Percentiles rank a stretch among this genome's conserved stretches.
phyloP scores from a whole-genome alignment of 2,113 vertebrate species.

The Gallinago media region DNA sequence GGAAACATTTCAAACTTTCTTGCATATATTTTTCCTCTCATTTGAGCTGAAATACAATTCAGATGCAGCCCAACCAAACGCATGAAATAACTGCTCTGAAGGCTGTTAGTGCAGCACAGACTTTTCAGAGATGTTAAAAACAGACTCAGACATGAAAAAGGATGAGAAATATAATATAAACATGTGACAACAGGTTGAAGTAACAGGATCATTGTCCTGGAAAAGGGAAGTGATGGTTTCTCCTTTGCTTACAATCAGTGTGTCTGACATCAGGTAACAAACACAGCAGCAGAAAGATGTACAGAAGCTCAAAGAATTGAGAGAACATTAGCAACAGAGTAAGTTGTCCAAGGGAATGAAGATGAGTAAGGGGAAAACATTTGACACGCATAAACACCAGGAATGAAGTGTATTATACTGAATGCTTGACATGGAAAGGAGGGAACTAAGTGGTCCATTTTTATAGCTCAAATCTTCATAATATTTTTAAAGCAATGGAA shows the following conservation, averaged over 20 bases:
- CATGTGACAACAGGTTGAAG: neutral
- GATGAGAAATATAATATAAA: neutral
- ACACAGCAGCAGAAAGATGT: neutral
- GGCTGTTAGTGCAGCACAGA: neutral
- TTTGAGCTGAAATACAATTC: neutral
- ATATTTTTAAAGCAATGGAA: neutral
- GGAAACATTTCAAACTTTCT: constrained; percentile 20
- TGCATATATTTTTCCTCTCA: neutral
- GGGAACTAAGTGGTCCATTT: neutral
- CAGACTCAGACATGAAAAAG: neutral
- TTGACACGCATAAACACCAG: neutral
- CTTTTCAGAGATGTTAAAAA: neutral
- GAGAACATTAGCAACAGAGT: neutral
- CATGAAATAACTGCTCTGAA: neutral
- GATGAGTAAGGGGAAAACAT: neutral
- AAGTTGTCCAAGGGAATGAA: neutral
- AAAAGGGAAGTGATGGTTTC: neutral
- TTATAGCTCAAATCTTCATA: neutral
- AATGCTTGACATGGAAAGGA: neutral
- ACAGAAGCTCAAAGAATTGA: neutral
- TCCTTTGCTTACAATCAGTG: neutral
- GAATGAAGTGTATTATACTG: neutral
- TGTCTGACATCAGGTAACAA: neutral
- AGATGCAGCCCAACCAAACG: neutral
- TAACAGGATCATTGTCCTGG: neutral